A percentile compares a stretch with the other conserved stretches of the same genome.
Evolutionary conservation across 1,140 invertebrate genomes (phyloP).

Genomic region (Drepana arcuata): DNA sequence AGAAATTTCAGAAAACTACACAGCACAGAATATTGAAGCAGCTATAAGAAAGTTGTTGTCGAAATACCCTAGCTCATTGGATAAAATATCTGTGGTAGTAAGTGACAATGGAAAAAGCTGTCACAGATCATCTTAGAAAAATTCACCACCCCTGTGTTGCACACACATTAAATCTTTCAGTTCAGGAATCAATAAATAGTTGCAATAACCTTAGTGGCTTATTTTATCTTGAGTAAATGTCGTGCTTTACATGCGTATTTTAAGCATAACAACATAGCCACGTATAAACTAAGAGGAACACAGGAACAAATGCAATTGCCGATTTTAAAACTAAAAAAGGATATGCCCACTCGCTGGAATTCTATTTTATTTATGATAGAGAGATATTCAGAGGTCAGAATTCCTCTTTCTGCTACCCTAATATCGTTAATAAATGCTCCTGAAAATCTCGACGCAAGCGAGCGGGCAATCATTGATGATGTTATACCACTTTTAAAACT

Average conservation of each 20-base stretch:
- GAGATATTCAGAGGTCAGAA: not conserved
- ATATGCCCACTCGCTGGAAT: not conserved
- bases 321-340: not conserved
- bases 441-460: not conserved
- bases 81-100: not conserved
- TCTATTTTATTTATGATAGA: not conserved
- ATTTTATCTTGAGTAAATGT: not conserved
- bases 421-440: not conserved
- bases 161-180: not conserved
- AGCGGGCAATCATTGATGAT: not conserved
- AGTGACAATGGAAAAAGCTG: not conserved
- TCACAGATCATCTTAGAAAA: not conserved
- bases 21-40: not conserved
- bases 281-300: not conserved
- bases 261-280: not conserved
- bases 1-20: not conserved
- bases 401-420: not conserved
- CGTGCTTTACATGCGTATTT: not conserved
- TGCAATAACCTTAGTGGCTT: not conserved
- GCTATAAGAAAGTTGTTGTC: not conserved
- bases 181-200: not conserved
- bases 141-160: not conserved
- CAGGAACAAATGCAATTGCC: not conserved
- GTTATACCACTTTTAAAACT: not conserved
- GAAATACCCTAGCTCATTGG: not conserved